Conservation (phyloP, 2,888 invertebrate genomes). For the Lacanobia oleracea region DNA sequence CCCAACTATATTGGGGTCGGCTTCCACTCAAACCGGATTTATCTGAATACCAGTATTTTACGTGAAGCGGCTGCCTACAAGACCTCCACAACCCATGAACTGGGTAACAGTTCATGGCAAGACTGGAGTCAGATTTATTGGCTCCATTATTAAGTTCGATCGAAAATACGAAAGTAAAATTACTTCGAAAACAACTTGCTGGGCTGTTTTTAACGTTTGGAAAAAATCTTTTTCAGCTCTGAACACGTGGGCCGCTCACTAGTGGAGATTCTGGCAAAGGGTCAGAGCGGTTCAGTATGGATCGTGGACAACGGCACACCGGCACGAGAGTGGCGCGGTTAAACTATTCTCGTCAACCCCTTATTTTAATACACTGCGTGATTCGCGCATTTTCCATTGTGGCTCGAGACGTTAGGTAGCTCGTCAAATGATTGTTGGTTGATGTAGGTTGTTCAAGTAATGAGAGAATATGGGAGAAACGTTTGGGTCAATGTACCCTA, state of each 20-base stretch:
- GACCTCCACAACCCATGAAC: no score
- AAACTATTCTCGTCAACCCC: constrained; percentile 53
- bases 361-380: constrained; percentile 31
- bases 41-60: no score
- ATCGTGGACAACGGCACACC: constrained; percentile 92
- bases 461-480: constrained; percentile 22
- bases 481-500: constrained; percentile 6
- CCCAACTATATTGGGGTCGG: no score
- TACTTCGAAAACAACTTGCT: not conserved
- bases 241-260: constrained; percentile 93
- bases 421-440: constrained; percentile 43
- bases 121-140: no score
- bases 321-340: constrained; percentile 91
- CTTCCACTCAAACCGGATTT: no score
- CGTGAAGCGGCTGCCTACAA: no score
- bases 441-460: constrained; percentile 42
- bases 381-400: constrained; percentile 54
- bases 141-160: no score
- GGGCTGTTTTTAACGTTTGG: not conserved
- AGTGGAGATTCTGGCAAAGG: constrained; percentile 92
- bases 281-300: constrained; percentile 94
- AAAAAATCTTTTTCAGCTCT: constrained; percentile 86
- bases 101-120: no score
- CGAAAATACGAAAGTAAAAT: not conserved
- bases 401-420: constrained; percentile 23